These are phyloP conservation scores for Brachystomella parvula DNA, from an alignment of 1,140 invertebrate genomes.

Conservation along the genomic window DNA sequence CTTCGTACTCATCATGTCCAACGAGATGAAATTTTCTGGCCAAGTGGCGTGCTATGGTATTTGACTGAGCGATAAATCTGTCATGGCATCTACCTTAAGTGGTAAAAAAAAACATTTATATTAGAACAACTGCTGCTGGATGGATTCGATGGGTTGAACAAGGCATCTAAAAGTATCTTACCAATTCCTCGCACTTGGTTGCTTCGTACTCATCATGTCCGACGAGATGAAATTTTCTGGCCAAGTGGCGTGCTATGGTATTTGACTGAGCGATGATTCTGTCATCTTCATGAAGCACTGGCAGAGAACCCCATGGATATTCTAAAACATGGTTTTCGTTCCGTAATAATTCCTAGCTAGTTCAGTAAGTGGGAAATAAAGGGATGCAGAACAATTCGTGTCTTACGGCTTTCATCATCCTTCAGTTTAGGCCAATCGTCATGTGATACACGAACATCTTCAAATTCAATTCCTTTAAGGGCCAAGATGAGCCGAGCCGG, in stretches of 20 bases:
- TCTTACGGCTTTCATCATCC: too few species aligned
- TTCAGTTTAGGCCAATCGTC: conserved; percentile 45
- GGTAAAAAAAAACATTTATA: neutral
- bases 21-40: conserved; percentile 53
- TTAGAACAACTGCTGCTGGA: neutral
- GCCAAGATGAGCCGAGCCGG: conserved; percentile 58
- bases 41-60: conserved; percentile 57
- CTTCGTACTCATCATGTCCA: conserved; percentile 55
- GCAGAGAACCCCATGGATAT: conserved; percentile 55
- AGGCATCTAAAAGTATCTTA: too few species aligned
- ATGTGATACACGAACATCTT: conserved; percentile 53
- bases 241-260: conserved; percentile 58
- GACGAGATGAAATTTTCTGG: conserved; percentile 51
- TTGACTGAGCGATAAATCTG: conserved; percentile 50
- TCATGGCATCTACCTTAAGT: conserved; percentile 5
- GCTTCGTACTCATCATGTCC: conserved; percentile 56
- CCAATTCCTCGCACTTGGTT: conserved; percentile 53
- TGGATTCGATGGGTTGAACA: too few species aligned
- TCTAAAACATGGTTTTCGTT: too few species aligned
- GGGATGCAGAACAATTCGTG: too few species aligned
- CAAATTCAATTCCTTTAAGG: conserved; percentile 55
- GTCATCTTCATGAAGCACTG: conserved; percentile 59
- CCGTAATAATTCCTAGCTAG: too few species aligned
- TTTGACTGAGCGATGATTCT: conserved; percentile 55
- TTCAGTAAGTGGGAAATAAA: too few species aligned